phyloP scores from a whole-genome alignment of 2,888 invertebrate genomes.

The Azorinus chamasolen region DNA sequence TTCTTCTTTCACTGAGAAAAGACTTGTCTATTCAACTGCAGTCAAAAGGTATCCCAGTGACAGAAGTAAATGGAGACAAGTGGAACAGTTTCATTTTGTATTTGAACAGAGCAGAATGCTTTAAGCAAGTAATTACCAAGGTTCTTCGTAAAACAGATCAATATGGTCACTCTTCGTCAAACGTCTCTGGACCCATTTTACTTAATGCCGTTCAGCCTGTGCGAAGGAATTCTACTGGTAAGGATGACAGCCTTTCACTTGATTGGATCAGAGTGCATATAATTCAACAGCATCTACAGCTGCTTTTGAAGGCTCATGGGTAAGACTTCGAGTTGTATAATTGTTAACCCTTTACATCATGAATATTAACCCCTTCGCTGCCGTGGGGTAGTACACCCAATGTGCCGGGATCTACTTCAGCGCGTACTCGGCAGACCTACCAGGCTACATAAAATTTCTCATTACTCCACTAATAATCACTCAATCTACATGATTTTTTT shows the following conservation, averaged over 20 bases:
- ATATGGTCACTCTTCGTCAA: no score
- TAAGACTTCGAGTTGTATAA: constrained; percentile 15
- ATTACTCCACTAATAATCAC: no score
- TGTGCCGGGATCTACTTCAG: no score
- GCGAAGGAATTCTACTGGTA: neutral
- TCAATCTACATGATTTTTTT: no score
- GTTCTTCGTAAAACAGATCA: neutral
- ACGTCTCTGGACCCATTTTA: neutral
- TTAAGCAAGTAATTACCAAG: neutral
- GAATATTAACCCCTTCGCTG: no score
- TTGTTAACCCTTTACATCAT: no score
- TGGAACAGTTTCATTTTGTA: constrained; percentile 15
- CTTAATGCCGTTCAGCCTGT: neutral
- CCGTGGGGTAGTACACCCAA: no score
- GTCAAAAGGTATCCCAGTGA: neutral
- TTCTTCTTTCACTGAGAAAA: neutral
- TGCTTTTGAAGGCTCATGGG: constrained; percentile 64
- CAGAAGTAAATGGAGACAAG: neutral
- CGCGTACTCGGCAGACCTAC: no score
- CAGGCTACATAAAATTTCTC: no score
- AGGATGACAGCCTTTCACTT: neutral
- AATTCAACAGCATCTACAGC: constrained; percentile 57
- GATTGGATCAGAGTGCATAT: constrained; percentile 7
- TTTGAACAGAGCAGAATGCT: constrained; percentile 8
- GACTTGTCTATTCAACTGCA: neutral